Evolutionary conservation across 2,113 vertebrate species (phyloP), one percentile per base, ranked within the genome.

Genomic region (Varanus komodoensis): DNA sequence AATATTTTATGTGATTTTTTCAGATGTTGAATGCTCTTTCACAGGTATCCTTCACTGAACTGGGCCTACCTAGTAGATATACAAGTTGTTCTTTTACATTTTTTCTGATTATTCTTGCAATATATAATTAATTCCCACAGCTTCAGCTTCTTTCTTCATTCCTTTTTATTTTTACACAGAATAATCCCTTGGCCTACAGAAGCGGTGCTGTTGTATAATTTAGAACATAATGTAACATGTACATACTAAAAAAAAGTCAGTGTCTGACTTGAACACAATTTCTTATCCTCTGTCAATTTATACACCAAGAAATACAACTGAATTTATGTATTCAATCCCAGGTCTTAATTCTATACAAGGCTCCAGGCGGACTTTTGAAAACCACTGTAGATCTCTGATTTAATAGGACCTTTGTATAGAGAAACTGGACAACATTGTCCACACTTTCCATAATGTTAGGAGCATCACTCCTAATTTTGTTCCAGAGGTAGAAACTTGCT

Each of bases 261-360:
- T n/a, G 90, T 32, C 67, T 94, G 71, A 93, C 84, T 44, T 61
- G 94, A 95, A 95, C 25, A 52, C 9, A 5, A 57, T 75, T 88
- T 69, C 44, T 34, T 0, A 0, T 19, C 19, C 64, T 50, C 12
- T 15, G 79, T 84, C 1, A 84, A 93, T 96, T 91, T 85, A 89
- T 84, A 87, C 7, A 89, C 4, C 27, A 89, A 89, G 27, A 89
- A 89, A 92, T 89, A 92, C 87, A 4, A 7, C 64, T 89, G 7
- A 83, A 94, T 93, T 94, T 95, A 4, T 92, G 89, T 50, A 29
- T 27, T 25, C 52, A 68, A 96, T 90, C 29, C 87, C 38, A 84
- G 61, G 90, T 91, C 93, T 75, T 93, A 75, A n/a, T 9, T 75
- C 38, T 61, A 44, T 34, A 15, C 15, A 74, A 1, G 17, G 5